phyloP scores from a whole-genome alignment of 2,797 vertebrate genomes.

The Pangasius sanitwongsei region DNA sequence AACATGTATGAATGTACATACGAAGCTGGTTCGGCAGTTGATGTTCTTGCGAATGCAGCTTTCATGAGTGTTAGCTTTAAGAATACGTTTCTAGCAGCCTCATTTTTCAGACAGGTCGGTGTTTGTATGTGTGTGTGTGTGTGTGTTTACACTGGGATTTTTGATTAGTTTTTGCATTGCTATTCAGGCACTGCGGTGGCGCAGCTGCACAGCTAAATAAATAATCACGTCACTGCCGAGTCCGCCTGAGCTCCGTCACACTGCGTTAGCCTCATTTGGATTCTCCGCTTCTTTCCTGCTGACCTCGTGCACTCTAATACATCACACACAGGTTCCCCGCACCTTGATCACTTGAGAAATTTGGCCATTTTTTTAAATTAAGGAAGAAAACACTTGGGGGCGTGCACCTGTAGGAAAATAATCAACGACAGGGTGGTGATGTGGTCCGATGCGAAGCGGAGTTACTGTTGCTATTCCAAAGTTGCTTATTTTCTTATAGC shows the following conservation, averaged over 20 bases:
- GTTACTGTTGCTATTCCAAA: not conserved
- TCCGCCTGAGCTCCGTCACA: not conserved
- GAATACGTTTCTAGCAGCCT: not conserved
- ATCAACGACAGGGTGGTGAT: not conserved
- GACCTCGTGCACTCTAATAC: conserved; percentile 30
- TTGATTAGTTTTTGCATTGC: conserved; percentile 30
- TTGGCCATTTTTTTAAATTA: not conserved
- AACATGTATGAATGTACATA: no score
- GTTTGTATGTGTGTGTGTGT: not conserved
- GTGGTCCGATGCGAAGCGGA: not conserved
- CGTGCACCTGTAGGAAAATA: not conserved
- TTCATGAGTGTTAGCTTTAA: not conserved
- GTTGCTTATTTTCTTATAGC: not conserved
- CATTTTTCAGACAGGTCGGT: not conserved
- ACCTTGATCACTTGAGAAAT: not conserved
- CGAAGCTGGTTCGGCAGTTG: not conserved
- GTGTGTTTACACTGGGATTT: conserved; percentile 8
- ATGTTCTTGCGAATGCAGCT: not conserved
- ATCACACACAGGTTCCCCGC: not conserved
- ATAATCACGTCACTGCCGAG: conserved; percentile 26
- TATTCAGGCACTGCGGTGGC: conserved; percentile 2
- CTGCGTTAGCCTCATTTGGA: conserved; percentile 29
- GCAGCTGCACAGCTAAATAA: conserved; percentile 37
- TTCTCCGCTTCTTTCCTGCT: not conserved
- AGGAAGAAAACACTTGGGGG: not conserved